Evolutionary conservation across 2,888 invertebrate genomes (phyloP), one percentile per base, ranked within the genome.

Genomic region (Pyralis farinalis): DNA sequence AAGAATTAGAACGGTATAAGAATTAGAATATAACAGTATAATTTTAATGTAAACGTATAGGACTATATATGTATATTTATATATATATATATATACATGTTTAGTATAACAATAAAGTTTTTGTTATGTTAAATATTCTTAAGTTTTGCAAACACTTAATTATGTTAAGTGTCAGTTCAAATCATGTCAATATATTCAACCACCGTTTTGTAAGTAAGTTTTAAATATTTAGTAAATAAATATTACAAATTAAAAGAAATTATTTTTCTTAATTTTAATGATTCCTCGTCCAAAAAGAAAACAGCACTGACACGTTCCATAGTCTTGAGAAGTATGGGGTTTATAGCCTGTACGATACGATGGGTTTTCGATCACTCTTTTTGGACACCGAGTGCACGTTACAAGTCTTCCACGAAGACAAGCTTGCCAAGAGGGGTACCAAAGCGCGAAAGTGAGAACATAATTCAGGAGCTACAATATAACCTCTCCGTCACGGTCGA

Each of bases 1-100:
- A 94, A 2, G 90, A 90, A 51, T 7, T 92, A 89, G 56, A 91
- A 91, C 12, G n/a, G 3, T 39, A 39, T 27, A 33, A 38, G 22
- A 27, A 39, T 16, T 39, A 39, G 33, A 21, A 31, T 31, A 31
- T 12, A 22, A 27, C 21, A 7, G 7, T 25, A 7, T 21, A 21
- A 21, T 7, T 25, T 25, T 25, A 25, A 4, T 25, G 16, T 25
- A 5, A 25, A 31, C 2, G n/a, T n/a, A n/a, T n/a, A n/a, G n/a
- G n/a, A n/a, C n/a, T n/a, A n/a, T n/a, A n/a, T n/a, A n/a, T 30
- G 1, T 37, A 20, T 34, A 25, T 1, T 25, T 16, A 16, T 3
- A 4, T 11, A 34, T 21, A 12, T 31, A 31, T 12, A 8, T 12
- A 8, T 31, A 11, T 3, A 3, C 11, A 11, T 31, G 8, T 31